Base-by-base conservation (phyloP, 1,140 invertebrate species). In the Atopsyche davidsoni region DNA sequence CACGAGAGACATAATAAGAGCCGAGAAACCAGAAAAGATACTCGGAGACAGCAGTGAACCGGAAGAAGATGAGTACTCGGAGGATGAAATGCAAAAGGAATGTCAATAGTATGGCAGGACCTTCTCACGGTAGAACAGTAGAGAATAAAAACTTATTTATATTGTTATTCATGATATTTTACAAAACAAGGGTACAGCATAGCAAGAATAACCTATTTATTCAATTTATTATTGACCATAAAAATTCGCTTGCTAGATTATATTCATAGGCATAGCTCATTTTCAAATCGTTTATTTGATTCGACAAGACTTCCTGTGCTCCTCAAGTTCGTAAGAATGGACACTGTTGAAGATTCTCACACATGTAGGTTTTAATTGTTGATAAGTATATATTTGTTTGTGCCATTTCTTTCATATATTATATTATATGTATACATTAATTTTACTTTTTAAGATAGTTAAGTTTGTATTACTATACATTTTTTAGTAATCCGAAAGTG, bases 11-110 rank as follows among this genome's bases (percentile, higher is more conserved):
- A 46, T 49, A 34, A 28, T 46, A 14, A 49, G 55, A 46, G 51
- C 42, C 18, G 55, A 58, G 25, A 56, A 59, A 38, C 44, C 39
- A 44, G 47, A 53, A 10, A 55, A 59, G 36, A 59, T 61, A 13
- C 66, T 69, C 11, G 63, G 61, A 17, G 69, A 73, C 10, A 57
- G 62, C 59, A 69, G 66, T 55, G 67, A 64, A 1, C 67, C 62
- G 11, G 68, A 72, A 46, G 69, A 72, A 4, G 68, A 60, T 18
- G 69, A 70, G 34, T 72, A 68, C 60, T 70, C 68, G 9, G 70
- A 74, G 19, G 70, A 71, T 28, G 70, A 73, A 24, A 35, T 51
- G 28, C 62, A 69, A 47, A 70, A 72, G 42, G 57, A 58, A 40
- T 54, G 57, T 52, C 52, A 58, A 51, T 58, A 49, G 46, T 41